Evolutionary conservation across 2,113 vertebrate genomes (phyloP), one percentile per base, ranked within the genome.

Genomic region (Strigops habroptila): DNA sequence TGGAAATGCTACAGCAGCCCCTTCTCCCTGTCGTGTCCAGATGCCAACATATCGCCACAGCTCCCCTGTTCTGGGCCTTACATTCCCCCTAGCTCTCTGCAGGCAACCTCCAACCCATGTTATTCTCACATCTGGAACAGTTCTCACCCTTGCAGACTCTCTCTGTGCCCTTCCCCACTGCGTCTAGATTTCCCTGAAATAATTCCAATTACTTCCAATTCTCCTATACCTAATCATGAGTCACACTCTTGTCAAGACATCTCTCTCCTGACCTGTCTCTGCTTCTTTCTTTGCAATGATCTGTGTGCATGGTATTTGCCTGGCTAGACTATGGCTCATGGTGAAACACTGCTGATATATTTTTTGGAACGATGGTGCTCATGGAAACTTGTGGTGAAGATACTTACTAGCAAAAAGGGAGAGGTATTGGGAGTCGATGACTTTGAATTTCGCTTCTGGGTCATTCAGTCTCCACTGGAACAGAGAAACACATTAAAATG

Each of bases 341-440:
- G 33, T 14, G 63, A 82, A 93, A 87, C 63, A 59, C 28, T 3
- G 3, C 23, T 48, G 55, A 69, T 35, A 48, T 0, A 0, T 30
- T 88, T 48, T 88, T 48, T 27, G 59, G 75, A 94, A 70, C 78
- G 86, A 85, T 18, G 43, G 35, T 25, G 57, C 71, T 92, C 17
- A 5, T 52, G 79, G 28, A 94, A 93, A 85, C 41, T 41, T 74
- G 43, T 30, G 51, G 35, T 73, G 23, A 77, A 91, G 78, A 79
- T 86, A 98, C 99, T 99, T 98, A 99, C 99, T 97, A 77, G 98
- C 98, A 96, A 98, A 99, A 83, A 99, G 99, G 10, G 99, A 99
- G 96, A 99, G 97, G 68, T 98, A 97, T 7, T 95, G 78, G 22
- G 99, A 99, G 49, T 98, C 98, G 71, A 99, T 99, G 70, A 99